A percentile compares a stretch with the other conserved stretches of the same genome.
Conservation (phyloP, 2,888 invertebrate species). For the Drosophila niveifrons region DNA sequence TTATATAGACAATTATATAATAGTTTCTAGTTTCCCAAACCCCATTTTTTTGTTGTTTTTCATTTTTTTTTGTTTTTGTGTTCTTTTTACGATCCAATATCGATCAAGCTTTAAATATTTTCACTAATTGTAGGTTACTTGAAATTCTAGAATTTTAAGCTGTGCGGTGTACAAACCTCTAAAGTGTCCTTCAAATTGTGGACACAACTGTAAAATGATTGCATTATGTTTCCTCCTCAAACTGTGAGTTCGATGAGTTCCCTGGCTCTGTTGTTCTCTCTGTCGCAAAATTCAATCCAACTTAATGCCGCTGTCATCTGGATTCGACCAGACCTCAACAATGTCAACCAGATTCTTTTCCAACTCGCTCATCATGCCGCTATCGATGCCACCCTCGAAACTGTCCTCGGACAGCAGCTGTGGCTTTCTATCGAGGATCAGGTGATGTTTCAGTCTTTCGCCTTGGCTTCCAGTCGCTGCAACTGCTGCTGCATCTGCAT, state of each 20-base stretch:
- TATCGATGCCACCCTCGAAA: slow-evolving; percentile 86
- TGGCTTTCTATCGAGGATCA: slow-evolving; percentile 53
- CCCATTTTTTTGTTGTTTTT: slow-evolving; percentile 45
- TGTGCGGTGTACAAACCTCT: slow-evolving; percentile 74
- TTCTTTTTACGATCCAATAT: slow-evolving; percentile 57
- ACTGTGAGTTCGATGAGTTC: slow-evolving; percentile 11
- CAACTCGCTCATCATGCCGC: slow-evolving; percentile 88
- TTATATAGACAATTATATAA: slow-evolving; percentile 70
- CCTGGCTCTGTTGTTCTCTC: slow-evolving; percentile 12
- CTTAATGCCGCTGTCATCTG: slow-evolving; percentile 83
- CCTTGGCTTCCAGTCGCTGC: slow-evolving; percentile 27
- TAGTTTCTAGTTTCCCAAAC: slow-evolving; percentile 71
- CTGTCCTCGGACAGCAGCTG: slow-evolving; percentile 71
- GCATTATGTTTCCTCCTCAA: slow-evolving; percentile 55
- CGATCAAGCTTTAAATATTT: slow-evolving; percentile 59
- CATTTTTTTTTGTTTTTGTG: slow-evolving; percentile 9
- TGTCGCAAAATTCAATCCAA: slow-evolving; percentile 65
- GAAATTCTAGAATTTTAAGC: slow-evolving; percentile 68
- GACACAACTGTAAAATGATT: slow-evolving; percentile 56
- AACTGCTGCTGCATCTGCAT: background rate
- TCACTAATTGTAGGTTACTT: slow-evolving; percentile 49
- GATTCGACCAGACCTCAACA: slow-evolving; percentile 86
- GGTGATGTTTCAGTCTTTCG: slow-evolving; percentile 63
- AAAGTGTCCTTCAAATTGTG: slow-evolving; percentile 48
- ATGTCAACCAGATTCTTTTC: slow-evolving; percentile 88